A percentile compares a stretch with the other conserved stretches of the same genome.
Evolutionary conservation across 2,113 vertebrate genomes (phyloP).

Genomic region (Nycticorax nycticorax): DNA sequence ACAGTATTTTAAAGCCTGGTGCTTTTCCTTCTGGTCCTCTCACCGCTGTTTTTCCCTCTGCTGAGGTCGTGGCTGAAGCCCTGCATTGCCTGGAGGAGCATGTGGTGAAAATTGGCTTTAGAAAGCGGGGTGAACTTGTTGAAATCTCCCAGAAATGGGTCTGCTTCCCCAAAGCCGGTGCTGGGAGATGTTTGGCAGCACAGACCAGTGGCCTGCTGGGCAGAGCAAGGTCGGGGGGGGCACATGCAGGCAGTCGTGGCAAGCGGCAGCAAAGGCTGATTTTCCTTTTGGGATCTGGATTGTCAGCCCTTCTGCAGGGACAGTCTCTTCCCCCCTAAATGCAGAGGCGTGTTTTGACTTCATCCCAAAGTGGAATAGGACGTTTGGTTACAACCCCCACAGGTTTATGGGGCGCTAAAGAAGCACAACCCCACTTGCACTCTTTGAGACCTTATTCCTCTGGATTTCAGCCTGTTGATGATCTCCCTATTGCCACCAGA

Average conservation of each 20-base stretch:
- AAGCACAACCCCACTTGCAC: background rate
- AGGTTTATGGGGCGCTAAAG: background rate
- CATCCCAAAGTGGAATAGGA: background rate
- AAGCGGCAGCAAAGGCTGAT: background rate
- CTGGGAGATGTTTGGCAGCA: background rate
- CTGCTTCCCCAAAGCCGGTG: background rate
- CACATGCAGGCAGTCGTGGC: background rate
- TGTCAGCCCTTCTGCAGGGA: no score
- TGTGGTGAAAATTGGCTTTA: background rate
- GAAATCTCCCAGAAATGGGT: background rate
- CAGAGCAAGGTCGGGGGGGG: no score
- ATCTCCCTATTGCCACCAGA: no score
- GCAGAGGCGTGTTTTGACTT: background rate
- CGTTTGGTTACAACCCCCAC: background rate
- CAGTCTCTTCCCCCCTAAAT: background rate
- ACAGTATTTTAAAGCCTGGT: background rate
- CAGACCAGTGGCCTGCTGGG: background rate
- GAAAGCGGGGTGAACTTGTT: background rate
- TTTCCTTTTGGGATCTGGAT: background rate
- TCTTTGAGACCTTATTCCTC: background rate
- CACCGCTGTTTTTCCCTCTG: background rate
- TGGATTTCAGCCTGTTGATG: background rate
- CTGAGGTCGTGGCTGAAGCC: background rate
- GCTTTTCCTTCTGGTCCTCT: background rate
- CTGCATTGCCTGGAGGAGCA: background rate